phyloP scores from a whole-genome alignment of 2,797 vertebrate species.

The Borostomias antarcticus region DNA sequence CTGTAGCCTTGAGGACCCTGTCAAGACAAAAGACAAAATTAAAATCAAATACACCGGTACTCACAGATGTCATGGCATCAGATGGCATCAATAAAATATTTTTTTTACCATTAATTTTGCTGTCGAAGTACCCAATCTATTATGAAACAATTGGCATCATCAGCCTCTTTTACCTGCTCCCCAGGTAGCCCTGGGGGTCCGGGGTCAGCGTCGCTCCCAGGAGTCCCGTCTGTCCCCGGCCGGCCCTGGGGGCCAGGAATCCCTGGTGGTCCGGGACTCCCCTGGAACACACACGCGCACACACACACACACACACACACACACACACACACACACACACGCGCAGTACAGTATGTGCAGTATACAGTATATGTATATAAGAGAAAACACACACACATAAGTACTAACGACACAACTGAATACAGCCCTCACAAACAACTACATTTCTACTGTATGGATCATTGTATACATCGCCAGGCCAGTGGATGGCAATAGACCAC shows the following conservation, averaged over 20 bases:
- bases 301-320: neutral
- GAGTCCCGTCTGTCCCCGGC: slow-evolving; percentile 68
- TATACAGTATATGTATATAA: no score
- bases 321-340: neutral
- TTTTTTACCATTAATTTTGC: no score
- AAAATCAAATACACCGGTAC: neutral
- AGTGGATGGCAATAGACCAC: neutral
- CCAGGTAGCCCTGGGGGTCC: slow-evolving; percentile 66
- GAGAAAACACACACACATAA: no score
- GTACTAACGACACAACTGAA: no score
- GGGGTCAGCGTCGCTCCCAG: slow-evolving; percentile 39
- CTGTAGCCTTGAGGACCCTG: slow-evolving; percentile 74
- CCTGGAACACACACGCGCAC: slow-evolving; percentile 49
- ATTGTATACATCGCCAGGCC: neutral
- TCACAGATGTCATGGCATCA: no score
- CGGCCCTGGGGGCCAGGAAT: slow-evolving; percentile 70
- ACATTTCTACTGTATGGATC: neutral
- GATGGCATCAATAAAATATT: no score
- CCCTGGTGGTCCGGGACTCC: slow-evolving; percentile 67
- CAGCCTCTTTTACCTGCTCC: slow-evolving; percentile 59
- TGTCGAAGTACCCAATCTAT: no score
- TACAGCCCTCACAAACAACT: neutral
- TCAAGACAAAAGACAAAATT: neutral
- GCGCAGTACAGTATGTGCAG: no score
- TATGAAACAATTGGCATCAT: neutral